phyloP scores from a whole-genome alignment of 2,797 vertebrate species.

The Schizothorax lantsangensis region DNA sequence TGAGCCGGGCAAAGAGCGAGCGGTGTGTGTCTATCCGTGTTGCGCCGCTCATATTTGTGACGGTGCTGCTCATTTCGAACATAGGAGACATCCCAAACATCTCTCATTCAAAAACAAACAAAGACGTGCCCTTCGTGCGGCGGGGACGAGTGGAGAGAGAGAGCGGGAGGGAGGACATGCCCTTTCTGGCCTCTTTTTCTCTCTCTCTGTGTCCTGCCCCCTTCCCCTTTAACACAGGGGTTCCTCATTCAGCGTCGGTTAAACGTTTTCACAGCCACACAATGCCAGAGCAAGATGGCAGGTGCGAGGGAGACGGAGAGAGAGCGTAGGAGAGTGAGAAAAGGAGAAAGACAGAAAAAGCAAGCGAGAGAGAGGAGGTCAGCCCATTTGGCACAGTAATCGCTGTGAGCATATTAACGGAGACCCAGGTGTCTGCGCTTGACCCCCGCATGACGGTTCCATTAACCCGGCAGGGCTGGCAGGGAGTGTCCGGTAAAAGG shows the following conservation, averaged over 20 bases:
- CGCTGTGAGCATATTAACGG: constrained; percentile 92
- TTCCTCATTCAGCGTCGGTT: constrained; percentile 88
- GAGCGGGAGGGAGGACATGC: constrained; percentile 76
- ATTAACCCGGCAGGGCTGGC: constrained; percentile 85
- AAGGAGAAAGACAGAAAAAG: constrained; percentile 54
- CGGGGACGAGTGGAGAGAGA: constrained; percentile 75
- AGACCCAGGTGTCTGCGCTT: constrained; percentile 94
- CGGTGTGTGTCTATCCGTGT: constrained; percentile 10
- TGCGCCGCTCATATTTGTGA: constrained; percentile 52
- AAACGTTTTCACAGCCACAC: constrained; percentile 97
- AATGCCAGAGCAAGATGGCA: constrained; percentile 79
- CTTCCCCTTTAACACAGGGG: constrained; percentile 80
- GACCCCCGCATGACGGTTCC: constrained; percentile 91
- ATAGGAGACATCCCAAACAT: constrained; percentile 71
- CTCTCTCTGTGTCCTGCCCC: constrained; percentile 75
- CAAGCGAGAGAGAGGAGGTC: constrained; percentile 90
- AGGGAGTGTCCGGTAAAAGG: constrained; percentile 80
- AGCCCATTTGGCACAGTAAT: constrained; percentile 97
- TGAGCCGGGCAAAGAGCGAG: constrained; percentile 8
- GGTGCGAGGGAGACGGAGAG: constrained; percentile 73
- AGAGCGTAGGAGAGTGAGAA: constrained; percentile 53
- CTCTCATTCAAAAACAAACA: constrained; percentile 75
- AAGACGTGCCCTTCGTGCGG: constrained; percentile 74
- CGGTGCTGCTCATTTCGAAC: constrained; percentile 78
- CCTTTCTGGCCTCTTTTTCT: constrained; percentile 76